Evolutionary conservation across 2,888 invertebrate species (phyloP).

Genomic region (Cybosia mesomella): DNA sequence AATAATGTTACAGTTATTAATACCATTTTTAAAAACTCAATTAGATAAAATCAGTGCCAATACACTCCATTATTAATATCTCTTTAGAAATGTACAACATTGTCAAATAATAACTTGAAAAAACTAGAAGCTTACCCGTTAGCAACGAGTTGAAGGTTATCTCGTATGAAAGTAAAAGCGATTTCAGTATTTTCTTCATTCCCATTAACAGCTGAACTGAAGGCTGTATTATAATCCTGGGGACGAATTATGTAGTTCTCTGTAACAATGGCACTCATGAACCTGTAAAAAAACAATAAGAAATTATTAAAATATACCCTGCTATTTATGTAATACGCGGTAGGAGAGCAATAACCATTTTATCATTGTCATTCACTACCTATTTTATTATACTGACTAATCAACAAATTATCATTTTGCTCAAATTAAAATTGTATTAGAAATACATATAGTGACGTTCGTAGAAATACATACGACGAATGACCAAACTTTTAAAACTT

Average conservation of each 20-base stretch:
- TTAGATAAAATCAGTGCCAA: neutral
- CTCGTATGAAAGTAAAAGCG: conserved; percentile 83
- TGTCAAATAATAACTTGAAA: neutral
- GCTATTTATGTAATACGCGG: neutral
- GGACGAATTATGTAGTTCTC: conserved; percentile 74
- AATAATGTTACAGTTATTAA: neutral
- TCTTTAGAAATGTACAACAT: neutral
- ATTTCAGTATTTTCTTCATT: conserved; percentile 86
- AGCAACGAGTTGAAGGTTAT: conserved; percentile 57
- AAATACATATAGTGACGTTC: too few species aligned
- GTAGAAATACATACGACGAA: too few species aligned
- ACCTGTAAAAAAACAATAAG: conserved; percentile 51
- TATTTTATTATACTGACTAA: too few species aligned
- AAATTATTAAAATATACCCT: neutral
- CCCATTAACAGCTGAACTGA: conserved; percentile 82
- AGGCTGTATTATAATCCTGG: conserved; percentile 79
- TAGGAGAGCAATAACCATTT: too few species aligned
- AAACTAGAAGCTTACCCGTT: conserved; percentile 64
- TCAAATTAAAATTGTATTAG: too few species aligned
- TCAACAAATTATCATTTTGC: too few species aligned
- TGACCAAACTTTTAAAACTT: too few species aligned
- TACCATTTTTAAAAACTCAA: neutral
- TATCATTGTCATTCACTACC: too few species aligned
- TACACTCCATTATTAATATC: neutral
- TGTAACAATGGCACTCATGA: conserved; percentile 64